These are phyloP conservation scores for Mnemiopsis leidyi DNA, from an alignment of 37 sponge, comb jelly and placozoan species.

Conservation along the genomic window DNA sequence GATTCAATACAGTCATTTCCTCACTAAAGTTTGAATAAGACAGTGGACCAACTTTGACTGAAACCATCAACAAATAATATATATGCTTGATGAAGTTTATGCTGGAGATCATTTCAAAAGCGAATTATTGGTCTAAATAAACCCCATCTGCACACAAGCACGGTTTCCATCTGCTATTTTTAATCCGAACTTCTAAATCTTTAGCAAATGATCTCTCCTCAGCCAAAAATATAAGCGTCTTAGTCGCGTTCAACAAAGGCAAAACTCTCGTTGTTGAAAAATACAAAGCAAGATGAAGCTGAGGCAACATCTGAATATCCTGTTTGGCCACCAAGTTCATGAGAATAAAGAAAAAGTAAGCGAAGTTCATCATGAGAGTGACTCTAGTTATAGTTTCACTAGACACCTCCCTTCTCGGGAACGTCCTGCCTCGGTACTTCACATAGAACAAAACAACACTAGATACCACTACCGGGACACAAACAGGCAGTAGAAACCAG, in stretches of 20 bases:
- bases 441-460: neutral
- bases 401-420: neutral
- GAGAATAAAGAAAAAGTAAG: neutral
- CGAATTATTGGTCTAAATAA: neutral
- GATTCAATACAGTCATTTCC: too few relatives aligned
- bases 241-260: neutral
- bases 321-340: neutral
- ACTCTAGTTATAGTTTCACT: neutral
- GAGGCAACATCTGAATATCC: neutral
- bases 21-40: too few relatives aligned
- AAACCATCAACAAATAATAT: neutral
- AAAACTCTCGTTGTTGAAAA: neutral
- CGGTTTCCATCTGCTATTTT: neutral
- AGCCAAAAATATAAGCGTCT: neutral
- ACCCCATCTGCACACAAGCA: neutral
- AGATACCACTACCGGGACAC: neutral
- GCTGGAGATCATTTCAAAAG: neutral
- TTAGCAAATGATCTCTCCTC: neutral
- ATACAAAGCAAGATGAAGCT: neutral
- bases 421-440: neutral
- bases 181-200: neutral
- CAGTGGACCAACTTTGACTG: too few relatives aligned
- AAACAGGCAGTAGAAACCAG: neutral
- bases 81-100: neutral
- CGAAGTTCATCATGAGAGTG: neutral